Evolutionary conservation across 2,797 vertebrate genomes (phyloP), one percentile per base, ranked within the genome.

Genomic region (Neosilurus hyrtlii): DNA sequence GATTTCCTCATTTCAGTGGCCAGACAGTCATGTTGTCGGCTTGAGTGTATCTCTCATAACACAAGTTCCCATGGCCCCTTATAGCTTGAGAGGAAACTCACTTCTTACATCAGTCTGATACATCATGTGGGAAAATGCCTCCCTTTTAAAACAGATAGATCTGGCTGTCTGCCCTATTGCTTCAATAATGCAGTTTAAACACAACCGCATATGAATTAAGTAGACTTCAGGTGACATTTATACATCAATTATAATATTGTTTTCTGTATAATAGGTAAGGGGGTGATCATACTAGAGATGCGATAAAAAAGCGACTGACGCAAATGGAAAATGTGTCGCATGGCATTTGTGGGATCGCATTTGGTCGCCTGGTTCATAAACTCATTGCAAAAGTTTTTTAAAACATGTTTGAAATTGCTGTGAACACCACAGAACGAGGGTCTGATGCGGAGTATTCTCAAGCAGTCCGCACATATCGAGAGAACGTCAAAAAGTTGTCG

Each of bases 81-180:
- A 81, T 72, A 84, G 75, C 43, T 79, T 59, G 37, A 87, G 51
- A 88, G 89, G 82, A 84, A 87, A 83, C 74, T 82, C 81, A 51
- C 26, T 79, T 86, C 82, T 86, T 84, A 86, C 80, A 87, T 87
- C 77, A 85, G 76, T 75, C 81, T 7, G 2, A 83, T 80, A 68
- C 67, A 84, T 88, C 87, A 89, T 85, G 87, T 90, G 88, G 89
- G 88, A 90, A 89, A 89, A 89, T 76, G 79, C 78, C 86, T 87
- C 82, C 85, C 85, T 84, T 80, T 82, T 81, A 75, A 87, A 83
- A 79, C 79, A 70, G 79, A 86, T 81, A 66, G 62, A 65, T 43
- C 75, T 87, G 88, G 88, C 84, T 78, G 79, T 24, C 59, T 24
- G 83, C 84, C 79, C 78, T 62, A 85, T 43, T 43, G 52, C 62